Conservation (phyloP, 2,797 vertebrate genomes). For the Sebastes nivosus region DNA sequence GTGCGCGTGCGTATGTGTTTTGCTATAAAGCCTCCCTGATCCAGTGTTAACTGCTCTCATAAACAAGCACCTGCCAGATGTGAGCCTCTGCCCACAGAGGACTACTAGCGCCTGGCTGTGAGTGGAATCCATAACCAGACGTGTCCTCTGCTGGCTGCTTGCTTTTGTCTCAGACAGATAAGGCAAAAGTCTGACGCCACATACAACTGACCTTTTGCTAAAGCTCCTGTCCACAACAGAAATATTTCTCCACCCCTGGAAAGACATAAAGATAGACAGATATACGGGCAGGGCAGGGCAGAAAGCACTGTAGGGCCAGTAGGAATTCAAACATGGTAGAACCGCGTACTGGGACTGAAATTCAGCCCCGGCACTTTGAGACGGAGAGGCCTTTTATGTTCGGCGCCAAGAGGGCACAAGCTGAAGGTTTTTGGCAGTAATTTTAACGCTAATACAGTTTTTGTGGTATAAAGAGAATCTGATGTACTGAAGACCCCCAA, state of each 20-base stretch:
- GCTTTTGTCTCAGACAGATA: slow-evolving; percentile 41
- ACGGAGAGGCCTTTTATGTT: neutral
- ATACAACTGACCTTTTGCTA: slow-evolving; percentile 43
- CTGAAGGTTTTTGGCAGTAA: neutral
- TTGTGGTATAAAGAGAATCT: neutral
- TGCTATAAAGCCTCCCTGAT: slow-evolving; percentile 60
- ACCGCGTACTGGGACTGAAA: neutral
- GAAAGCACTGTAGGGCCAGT: neutral
- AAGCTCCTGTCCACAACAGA: slow-evolving; percentile 18
- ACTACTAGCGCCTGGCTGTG: slow-evolving; percentile 33
- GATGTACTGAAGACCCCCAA: neutral
- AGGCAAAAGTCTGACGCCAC: slow-evolving; percentile 27
- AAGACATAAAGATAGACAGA: neutral
- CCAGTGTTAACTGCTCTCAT: slow-evolving; percentile 71
- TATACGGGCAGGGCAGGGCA: neutral
- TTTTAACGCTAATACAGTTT: neutral
- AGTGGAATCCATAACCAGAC: slow-evolving; percentile 63
- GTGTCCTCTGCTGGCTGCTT: slow-evolving; percentile 15
- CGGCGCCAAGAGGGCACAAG: neutral
- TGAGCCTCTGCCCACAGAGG: slow-evolving; percentile 63
- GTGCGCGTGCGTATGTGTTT: slow-evolving; percentile 29
- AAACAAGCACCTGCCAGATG: slow-evolving; percentile 75
- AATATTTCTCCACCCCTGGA: slow-evolving; percentile 4
- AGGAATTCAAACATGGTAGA: neutral
- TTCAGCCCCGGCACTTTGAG: neutral